Evolutionary conservation across 2,113 vertebrate genomes (phyloP), one percentile per base, ranked within the genome.

Genomic region (Edolisoma coerulescens): DNA sequence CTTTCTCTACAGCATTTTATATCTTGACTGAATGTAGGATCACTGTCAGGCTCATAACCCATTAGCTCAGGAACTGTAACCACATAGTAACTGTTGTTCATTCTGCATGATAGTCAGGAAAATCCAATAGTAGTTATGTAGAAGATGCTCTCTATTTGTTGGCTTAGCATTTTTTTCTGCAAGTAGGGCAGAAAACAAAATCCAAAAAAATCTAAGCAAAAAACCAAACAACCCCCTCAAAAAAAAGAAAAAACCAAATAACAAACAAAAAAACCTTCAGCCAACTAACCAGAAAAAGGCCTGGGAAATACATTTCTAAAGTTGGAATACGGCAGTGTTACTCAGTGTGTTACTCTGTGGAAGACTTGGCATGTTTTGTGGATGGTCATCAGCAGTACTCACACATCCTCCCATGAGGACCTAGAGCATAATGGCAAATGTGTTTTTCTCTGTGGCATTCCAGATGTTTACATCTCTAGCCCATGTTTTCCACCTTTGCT

Each of bases 371-470:
- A 0, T 45, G 24, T 71, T 84, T 39, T 27, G 45, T 65, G 35
- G 11, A 13, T 20, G 30, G 10, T 59, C 59, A 54, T 60, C 73
- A 77, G 30, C 59, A 77, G 54, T 33, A 9, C 32, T 69, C 3
- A 0, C 8, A 7, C 42, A 21, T 7, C 4, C 6, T 74, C n/a
- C 41, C 1, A 0, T 13, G 42, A 86, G 39, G 63, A 76, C 26
- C 61, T 10, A 41, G 28, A 41, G 17, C 47, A 13, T 33, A 65
- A 67, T 6, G 47, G 6, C 30, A 8, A 32, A 1, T 16, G 10
- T 65, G 26, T 11, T 84, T 57, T 60, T 3, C n/a, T 69, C 37
- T 61, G 37, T 30, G 49, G 33, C 4, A 3, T 56, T 84, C 47
- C 35, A 71, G 64, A 5, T 42, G 17, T 78, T 89, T 32, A 7